phyloP scores from a whole-genome alignment of 2,888 invertebrate species.

The Rhyacophila evoluta region DNA sequence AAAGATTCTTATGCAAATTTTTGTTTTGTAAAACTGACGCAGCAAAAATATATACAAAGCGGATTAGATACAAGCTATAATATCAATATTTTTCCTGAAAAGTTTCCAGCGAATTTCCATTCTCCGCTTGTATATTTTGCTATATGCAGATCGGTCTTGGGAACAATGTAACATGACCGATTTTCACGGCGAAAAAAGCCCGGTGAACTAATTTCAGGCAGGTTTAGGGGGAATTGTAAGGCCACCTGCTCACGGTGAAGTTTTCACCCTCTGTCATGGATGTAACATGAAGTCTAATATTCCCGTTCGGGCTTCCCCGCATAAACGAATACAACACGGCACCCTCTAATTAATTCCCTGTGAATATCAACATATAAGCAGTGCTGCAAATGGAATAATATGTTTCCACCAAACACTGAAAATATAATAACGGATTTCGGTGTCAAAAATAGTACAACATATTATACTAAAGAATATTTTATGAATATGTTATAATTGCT shows the following conservation, averaged over 20 bases:
- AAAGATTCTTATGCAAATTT: too few relatives aligned
- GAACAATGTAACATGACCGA: slow-evolving; percentile 17
- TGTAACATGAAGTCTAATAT: slow-evolving; percentile 35
- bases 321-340: slow-evolving; percentile 42
- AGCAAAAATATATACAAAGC: too few relatives aligned
- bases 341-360: slow-evolving; percentile 50
- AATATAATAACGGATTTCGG: too few relatives aligned
- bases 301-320: slow-evolving; percentile 26
- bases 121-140: not conserved
- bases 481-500: too few relatives aligned
- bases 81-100: not conserved
- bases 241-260: slow-evolving; percentile 33
- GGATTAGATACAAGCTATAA: too few relatives aligned
- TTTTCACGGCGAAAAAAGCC: slow-evolving; percentile 16
- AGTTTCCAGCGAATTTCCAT: not conserved
- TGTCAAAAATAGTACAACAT: too few relatives aligned
- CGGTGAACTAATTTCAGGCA: slow-evolving; percentile 19
- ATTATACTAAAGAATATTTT: too few relatives aligned
- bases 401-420: too few relatives aligned
- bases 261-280: slow-evolving; percentile 34
- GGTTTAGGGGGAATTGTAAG: slow-evolving; percentile 16
- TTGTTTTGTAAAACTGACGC: too few relatives aligned
- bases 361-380: slow-evolving; percentile 36
- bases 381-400: not conserved
- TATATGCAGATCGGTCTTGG: slow-evolving; percentile 7